phyloP scores from a whole-genome alignment of 2,888 invertebrate species.

The Vesta saturnalis region DNA sequence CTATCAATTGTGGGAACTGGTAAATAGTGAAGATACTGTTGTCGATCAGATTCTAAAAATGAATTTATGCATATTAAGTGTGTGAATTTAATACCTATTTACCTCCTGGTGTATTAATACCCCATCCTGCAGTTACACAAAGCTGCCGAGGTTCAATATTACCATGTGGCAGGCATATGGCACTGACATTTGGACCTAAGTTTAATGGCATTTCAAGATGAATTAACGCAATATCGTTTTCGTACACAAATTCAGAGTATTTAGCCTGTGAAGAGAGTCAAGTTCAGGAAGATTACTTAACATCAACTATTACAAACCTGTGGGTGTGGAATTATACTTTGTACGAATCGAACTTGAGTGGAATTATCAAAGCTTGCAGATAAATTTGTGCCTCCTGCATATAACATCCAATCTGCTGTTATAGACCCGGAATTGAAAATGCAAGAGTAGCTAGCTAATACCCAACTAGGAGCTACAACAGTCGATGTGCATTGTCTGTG shows the following conservation, averaged over 20 bases:
- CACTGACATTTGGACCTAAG: slow-evolving; percentile 65
- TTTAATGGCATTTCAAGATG: slow-evolving; percentile 64
- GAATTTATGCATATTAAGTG: no score
- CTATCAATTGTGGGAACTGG: slow-evolving; percentile 66
- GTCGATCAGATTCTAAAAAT: slow-evolving; percentile 60
- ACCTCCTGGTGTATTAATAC: slow-evolving; percentile 64
- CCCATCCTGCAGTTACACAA: slow-evolving; percentile 71
- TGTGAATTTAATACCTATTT: no score
- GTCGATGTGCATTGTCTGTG: slow-evolving; percentile 64
- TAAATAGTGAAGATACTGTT: slow-evolving; percentile 66
- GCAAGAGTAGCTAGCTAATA: slow-evolving; percentile 64
- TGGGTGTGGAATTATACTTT: slow-evolving; percentile 66
- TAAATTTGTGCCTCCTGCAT: slow-evolving; percentile 58
- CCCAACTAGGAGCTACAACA: slow-evolving; percentile 64
- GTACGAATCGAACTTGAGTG: slow-evolving; percentile 57
- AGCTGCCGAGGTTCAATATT: slow-evolving; percentile 63
- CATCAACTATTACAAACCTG: slow-evolving; percentile 57
- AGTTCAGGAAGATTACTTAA: neutral
- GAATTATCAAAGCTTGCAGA: slow-evolving; percentile 55
- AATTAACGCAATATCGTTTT: slow-evolving; percentile 68
- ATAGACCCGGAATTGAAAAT: no score
- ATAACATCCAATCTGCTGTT: slow-evolving; percentile 55
- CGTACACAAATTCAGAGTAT: slow-evolving; percentile 67
- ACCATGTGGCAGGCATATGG: slow-evolving; percentile 67
- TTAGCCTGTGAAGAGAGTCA: slow-evolving; percentile 59